A percentile compares a stretch with the other conserved stretches of the same genome.
Evolutionary conservation across 1,140 invertebrate genomes (phyloP).

Genomic region (Orchesella cincta): DNA sequence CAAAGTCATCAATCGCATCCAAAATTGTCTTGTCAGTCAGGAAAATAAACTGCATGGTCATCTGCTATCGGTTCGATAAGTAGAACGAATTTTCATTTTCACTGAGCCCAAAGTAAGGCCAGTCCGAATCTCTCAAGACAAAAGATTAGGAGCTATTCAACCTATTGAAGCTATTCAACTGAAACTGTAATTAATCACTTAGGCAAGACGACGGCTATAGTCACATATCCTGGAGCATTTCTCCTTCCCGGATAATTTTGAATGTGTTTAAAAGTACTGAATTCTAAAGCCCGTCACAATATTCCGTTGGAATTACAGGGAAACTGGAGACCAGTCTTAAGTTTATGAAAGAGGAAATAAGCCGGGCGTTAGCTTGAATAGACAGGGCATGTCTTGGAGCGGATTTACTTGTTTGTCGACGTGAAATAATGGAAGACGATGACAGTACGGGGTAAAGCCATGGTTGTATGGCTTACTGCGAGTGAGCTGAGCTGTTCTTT

Average conservation of each 20-base stretch:
- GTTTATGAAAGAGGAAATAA: not conserved
- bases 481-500: too few relatives aligned
- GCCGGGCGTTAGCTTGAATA: too few relatives aligned
- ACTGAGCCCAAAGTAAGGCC: too few relatives aligned
- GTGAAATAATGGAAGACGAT: conserved; percentile 23
- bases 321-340: not conserved
- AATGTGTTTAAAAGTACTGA: not conserved
- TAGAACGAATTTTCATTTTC: too few relatives aligned
- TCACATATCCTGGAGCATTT: not conserved
- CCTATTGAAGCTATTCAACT: conserved; percentile 6
- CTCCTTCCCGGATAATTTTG: not conserved
- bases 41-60: too few relatives aligned
- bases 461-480: too few relatives aligned
- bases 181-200: conserved; percentile 24
- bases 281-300: not conserved
- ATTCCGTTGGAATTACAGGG: not conserved
- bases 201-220: conserved; percentile 6
- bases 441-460: conserved; percentile 3
- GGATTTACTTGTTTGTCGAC: conserved; percentile 14
- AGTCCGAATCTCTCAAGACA: too few relatives aligned
- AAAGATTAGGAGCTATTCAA: too few relatives aligned
- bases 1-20: too few relatives aligned
- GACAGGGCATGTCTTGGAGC: not conserved
- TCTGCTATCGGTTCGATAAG: too few relatives aligned
- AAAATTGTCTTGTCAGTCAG: too few relatives aligned